Evolutionary conservation across 1,140 invertebrate genomes (phyloP).

Genomic region (Vollenhovia emeryi): DNA sequence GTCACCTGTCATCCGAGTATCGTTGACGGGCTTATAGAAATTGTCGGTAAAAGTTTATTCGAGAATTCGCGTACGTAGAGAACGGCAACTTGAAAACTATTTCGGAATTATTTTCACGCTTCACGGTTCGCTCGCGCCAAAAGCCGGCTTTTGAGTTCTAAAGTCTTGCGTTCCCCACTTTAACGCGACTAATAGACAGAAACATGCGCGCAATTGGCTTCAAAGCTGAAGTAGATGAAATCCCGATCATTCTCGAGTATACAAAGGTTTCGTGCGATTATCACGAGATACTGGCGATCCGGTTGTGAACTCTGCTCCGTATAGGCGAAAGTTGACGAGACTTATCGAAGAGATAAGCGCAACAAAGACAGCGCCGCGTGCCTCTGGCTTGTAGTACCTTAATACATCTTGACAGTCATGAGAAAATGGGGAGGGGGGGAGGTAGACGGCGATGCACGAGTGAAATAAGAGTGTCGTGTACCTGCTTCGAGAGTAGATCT

Average conservation of each 20-base stretch:
- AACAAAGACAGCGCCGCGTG: conserved; percentile 39
- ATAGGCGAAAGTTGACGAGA: conserved; percentile 46
- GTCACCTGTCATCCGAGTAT: not conserved
- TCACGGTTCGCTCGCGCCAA: conserved; percentile 3
- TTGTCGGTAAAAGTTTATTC: conserved; percentile 1
- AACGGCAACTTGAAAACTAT: conserved; percentile 27
- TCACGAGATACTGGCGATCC: conserved; percentile 15
- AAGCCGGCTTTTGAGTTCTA: not conserved
- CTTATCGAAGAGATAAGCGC: conserved; percentile 29
- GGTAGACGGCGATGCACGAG: not conserved
- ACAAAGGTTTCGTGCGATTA: conserved; percentile 42
- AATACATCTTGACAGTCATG: conserved; percentile 46
- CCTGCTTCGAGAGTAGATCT: conserved; percentile 59
- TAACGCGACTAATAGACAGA: conserved; percentile 10
- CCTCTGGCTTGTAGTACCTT: conserved; percentile 3
- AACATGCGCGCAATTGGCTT: conserved; percentile 6
- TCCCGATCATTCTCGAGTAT: conserved; percentile 37
- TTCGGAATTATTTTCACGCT: conserved; percentile 50
- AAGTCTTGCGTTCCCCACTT: not conserved
- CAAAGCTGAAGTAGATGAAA: conserved; percentile 41
- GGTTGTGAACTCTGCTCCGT: conserved; percentile 14
- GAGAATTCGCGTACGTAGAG: not conserved
- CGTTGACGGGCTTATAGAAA: not conserved
- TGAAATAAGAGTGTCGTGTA: conserved; percentile 56
- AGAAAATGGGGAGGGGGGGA: not conserved